phyloP scores from a whole-genome alignment of 2,797 vertebrate species.

The Sitta carolinensis region DNA sequence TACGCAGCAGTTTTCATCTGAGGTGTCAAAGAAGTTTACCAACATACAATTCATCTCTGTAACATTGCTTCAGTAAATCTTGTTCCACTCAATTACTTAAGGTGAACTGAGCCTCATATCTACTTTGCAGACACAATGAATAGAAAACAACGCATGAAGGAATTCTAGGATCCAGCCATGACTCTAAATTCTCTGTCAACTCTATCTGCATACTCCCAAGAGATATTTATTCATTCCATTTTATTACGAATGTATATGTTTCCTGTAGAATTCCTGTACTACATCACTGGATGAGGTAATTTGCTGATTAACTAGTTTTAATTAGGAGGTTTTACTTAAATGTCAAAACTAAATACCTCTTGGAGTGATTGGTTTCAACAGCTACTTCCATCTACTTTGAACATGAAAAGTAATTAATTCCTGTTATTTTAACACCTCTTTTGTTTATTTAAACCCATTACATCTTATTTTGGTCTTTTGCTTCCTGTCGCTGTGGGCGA shows the following conservation, averaged over 20 bases:
- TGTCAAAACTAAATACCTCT: not conserved
- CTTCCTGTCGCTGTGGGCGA: too few species aligned
- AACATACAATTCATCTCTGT: conserved; percentile 19
- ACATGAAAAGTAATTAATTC: not conserved
- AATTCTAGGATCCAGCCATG: not conserved
- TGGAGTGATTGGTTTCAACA: not conserved
- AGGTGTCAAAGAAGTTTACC: conserved; percentile 35
- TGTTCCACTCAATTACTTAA: conserved; percentile 10
- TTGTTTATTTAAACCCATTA: not conserved
- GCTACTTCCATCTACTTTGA: not conserved
- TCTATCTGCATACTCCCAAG: not conserved
- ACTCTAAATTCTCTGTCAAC: not conserved
- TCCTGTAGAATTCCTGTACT: not conserved
- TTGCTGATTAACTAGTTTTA: not conserved
- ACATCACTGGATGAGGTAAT: not conserved
- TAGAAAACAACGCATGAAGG: not conserved
- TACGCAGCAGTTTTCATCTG: conserved; percentile 32
- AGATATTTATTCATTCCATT: not conserved
- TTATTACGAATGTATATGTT: not conserved
- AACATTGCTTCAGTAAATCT: not conserved
- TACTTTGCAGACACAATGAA: not conserved
- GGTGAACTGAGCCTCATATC: not conserved
- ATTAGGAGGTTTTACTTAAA: not conserved
- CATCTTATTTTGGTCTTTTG: not conserved
- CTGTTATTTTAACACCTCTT: not conserved